Evolutionary conservation across 2,888 invertebrate genomes (phyloP).

Genomic region (Amaurobius ferox): DNA sequence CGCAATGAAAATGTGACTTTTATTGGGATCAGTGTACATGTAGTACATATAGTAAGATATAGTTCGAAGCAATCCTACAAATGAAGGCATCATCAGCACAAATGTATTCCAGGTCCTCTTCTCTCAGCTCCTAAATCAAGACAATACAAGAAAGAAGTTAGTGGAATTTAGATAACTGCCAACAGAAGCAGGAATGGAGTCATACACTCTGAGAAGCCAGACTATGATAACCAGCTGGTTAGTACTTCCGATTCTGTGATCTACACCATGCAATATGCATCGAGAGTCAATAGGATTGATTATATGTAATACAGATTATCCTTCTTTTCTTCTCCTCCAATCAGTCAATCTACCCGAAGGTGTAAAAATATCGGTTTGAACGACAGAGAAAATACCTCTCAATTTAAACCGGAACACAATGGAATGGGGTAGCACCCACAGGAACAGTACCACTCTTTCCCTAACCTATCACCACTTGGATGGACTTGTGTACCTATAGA

Average conservation of each 20-base stretch:
- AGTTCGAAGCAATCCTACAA: neutral
- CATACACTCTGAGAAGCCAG: neutral
- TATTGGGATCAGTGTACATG: neutral
- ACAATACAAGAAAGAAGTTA: neutral
- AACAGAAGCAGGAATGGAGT: neutral
- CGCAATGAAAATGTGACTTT: neutral
- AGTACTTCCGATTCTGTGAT: neutral
- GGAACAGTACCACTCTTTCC: no score
- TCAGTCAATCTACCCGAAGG: no score
- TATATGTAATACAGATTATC: no score
- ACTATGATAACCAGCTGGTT: neutral
- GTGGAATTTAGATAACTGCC: neutral
- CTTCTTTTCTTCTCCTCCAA: no score
- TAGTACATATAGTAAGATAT: neutral
- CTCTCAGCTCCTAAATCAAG: slow-evolving; percentile 59
- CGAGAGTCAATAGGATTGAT: neutral
- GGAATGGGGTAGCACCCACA: no score
- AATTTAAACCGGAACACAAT: no score
- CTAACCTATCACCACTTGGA: no score
- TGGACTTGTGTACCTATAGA: no score
- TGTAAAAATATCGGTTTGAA: no score
- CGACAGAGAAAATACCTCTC: no score
- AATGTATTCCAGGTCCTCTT: slow-evolving; percentile 74
- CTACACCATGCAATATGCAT: neutral
- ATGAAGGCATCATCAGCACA: slow-evolving; percentile 69